phyloP scores from a whole-genome alignment of 2,113 vertebrate species.

The Channa maculata region DNA sequence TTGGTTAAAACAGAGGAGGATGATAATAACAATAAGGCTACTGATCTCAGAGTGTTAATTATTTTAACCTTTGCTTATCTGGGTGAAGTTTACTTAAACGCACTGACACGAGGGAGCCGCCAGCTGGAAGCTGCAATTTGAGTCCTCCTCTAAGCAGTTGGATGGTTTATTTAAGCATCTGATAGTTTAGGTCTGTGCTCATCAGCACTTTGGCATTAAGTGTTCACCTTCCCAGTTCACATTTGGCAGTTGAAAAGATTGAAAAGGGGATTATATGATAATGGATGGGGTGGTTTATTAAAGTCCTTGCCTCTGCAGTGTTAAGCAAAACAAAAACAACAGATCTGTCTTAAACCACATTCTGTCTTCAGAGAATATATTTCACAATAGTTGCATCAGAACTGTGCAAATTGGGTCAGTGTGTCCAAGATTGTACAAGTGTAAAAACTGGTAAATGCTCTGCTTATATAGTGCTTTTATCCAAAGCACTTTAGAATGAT shows the following conservation, averaged over 20 bases:
- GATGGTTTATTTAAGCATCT: constrained; percentile 15
- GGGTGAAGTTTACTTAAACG: constrained; percentile 43
- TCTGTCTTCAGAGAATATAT: constrained; percentile 5
- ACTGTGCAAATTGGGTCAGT: constrained; percentile 4
- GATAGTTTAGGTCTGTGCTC: constrained; percentile 20
- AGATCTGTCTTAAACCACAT: constrained; percentile 9
- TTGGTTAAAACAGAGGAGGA: constrained; percentile 40
- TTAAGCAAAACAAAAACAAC: constrained; percentile 17
- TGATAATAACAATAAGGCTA: constrained; percentile 51
- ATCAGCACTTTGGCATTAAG: constrained; percentile 11
- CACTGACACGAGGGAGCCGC: constrained; percentile 10
- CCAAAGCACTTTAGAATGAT: too few relatives aligned
- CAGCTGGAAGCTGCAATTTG: constrained; percentile 36
- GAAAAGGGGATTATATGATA: neutral
- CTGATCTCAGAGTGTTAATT: constrained; percentile 46
- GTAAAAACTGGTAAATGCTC: neutral
- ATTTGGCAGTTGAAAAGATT: neutral
- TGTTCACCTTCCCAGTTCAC: neutral
- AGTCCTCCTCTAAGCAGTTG: constrained; percentile 31
- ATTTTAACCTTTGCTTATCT: constrained; percentile 55
- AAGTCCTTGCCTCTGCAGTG: neutral
- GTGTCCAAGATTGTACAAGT: constrained; percentile 8
- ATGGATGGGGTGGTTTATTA: neutral
- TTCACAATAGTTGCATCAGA: constrained; percentile 46
- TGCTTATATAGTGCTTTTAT: too few relatives aligned